Evolutionary conservation across 2,888 invertebrate genomes (phyloP).

Genomic region (Prenolepis imparis): DNA sequence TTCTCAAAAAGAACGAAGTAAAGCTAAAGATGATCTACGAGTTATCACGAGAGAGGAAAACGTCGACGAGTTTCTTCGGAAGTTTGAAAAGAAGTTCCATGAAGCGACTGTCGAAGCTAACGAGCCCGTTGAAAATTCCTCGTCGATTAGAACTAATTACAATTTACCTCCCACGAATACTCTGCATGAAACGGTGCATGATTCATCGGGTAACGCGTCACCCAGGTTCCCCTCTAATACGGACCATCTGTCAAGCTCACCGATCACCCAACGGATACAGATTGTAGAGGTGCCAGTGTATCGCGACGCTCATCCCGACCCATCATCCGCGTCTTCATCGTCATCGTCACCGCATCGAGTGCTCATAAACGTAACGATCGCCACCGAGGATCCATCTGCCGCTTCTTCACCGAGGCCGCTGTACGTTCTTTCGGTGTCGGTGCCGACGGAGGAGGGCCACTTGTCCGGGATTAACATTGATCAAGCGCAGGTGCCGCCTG

Average conservation of each 20-base stretch:
- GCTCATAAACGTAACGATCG: conserved; percentile 93
- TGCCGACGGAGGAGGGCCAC: conserved; percentile 89
- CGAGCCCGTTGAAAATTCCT: conserved; percentile 27
- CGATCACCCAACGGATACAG: conserved; percentile 67
- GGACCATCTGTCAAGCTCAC: conserved; percentile 11
- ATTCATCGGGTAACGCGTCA: conserved; percentile 34
- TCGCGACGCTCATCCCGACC: conserved; percentile 33
- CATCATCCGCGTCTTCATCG: conserved; percentile 70
- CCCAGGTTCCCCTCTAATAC: conserved; percentile 26
- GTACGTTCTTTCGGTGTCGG: conserved; percentile 93
- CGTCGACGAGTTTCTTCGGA: conserved; percentile 80
- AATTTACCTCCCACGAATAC: not conserved
- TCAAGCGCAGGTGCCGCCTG: conserved; percentile 83
- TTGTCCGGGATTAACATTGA: conserved; percentile 88
- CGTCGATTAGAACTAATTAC: conserved; percentile 50
- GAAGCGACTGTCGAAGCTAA: conserved; percentile 42
- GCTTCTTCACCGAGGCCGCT: conserved; percentile 89
- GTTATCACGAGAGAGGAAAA: conserved; percentile 77
- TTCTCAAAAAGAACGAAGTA: conserved; percentile 38
- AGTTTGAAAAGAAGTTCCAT: conserved; percentile 79
- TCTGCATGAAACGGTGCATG: conserved; percentile 46
- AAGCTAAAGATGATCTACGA: conserved; percentile 73
- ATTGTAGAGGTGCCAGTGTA: conserved; percentile 71
- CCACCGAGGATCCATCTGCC: conserved; percentile 89
- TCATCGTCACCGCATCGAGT: conserved; percentile 87